Base-by-base conservation (phyloP, 2,113 vertebrate genomes). In the Rissa tridactyla region DNA sequence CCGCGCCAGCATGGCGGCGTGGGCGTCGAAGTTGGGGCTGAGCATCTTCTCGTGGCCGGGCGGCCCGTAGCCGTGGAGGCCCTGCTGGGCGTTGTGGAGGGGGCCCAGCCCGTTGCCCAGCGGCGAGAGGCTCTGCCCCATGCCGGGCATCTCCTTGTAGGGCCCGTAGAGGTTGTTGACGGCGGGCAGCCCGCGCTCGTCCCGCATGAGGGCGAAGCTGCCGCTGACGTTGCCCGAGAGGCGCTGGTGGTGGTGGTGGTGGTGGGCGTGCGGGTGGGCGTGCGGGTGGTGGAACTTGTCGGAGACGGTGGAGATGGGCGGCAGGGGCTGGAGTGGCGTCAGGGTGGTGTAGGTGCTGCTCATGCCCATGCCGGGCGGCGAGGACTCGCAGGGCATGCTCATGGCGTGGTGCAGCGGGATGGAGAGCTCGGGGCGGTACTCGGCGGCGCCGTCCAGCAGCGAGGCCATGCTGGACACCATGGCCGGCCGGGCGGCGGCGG, bases 351-450 rank as follows among this genome's bases (percentile, higher is more conserved):
- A 99, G 94, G 99, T 99, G 97, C 99, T 98, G 98, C 98, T 99
- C 99, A 99, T 99, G 92, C 99, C 99, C 99, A 99, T 99, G 96
- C 99, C 99, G 54, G 99, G 98, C 51, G 99, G 99, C 82, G 99
- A 99, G 49, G 99, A 97, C 98, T 99, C 99, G 98, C 99, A 99
- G 91, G 98, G 98, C 98, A 99, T 98, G 97, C 98, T 99, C 99
- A 99, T 99, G 97, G 99, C 99, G 97, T 99, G 99, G 97, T 99
- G 99, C 95, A 99, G 98, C 95, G 99, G 99, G 86, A 99, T 98
- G 72, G 99, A 99, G 92, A 99, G 98, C 97, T 99, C 99, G 69
- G 99, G 98, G 32, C 99, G 99, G 98, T 99, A 99, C 95, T 99
- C 99, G 95, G 99, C 98, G 92, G 98, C 96, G 92, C 98, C 99